Evolutionary conservation across 2,797 vertebrate species (phyloP).

Genomic region (Muraenolepis orangiensis): DNA sequence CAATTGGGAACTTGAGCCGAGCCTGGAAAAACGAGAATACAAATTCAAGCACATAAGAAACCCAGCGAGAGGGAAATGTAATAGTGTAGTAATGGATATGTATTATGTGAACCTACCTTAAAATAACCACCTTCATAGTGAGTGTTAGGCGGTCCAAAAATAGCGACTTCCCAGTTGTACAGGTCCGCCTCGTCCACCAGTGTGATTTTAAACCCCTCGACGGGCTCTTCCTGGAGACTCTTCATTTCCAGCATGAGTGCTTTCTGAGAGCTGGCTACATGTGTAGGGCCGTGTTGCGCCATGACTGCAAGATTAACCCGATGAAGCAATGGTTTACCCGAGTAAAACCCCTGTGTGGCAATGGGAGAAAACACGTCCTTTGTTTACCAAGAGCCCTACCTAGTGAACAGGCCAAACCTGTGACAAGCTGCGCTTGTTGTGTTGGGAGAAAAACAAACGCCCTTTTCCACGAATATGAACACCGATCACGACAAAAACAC

Average conservation of each 20-base stretch:
- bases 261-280: slow-evolving; percentile 93
- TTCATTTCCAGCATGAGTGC: slow-evolving; percentile 93
- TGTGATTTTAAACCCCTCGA: slow-evolving; percentile 95
- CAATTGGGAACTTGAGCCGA: slow-evolving; percentile 92
- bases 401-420: slow-evolving; percentile 61
- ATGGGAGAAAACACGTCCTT: slow-evolving; percentile 34
- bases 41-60: neutral
- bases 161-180: slow-evolving; percentile 99
- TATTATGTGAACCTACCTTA: slow-evolving; percentile 78
- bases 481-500: slow-evolving; percentile 21
- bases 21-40: slow-evolving; percentile 68
- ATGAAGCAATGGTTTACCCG: slow-evolving; percentile 43
- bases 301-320: slow-evolving; percentile 57
- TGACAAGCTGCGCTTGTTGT: slow-evolving; percentile 24
- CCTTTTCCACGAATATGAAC: neutral
- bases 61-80: neutral
- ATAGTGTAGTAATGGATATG: neutral
- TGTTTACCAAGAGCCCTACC: slow-evolving; percentile 37
- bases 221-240: slow-evolving; percentile 96
- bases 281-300: slow-evolving; percentile 79
- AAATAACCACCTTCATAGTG: slow-evolving; percentile 97
- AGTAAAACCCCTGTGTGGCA: slow-evolving; percentile 30
- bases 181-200: slow-evolving; percentile 94
- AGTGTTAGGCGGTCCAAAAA: slow-evolving; percentile 96
- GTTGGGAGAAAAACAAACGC: neutral